Base-by-base conservation (phyloP, 2,797 vertebrate genomes). In the Melanotaenia maccullochi region DNA sequence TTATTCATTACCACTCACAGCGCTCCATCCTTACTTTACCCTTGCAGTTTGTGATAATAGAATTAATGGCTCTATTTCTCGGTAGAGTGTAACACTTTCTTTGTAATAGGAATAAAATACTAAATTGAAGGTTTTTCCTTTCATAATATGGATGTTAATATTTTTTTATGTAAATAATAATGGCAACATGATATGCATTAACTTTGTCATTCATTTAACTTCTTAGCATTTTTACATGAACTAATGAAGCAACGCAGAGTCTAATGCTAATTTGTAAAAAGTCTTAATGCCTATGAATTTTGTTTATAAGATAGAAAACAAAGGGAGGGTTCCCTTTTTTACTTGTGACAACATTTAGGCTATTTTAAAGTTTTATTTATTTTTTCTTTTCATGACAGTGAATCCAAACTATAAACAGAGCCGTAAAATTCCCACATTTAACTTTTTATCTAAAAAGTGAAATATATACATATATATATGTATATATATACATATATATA, bases 1-100 rank as follows among this genome's bases (percentile, higher is more conserved):
- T 71, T 60, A 74, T 68, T 78, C 52, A 75, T 68, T 57, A 63
- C 60, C 56, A 20, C 56, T 42, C 32, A 36, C 56, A 25, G 28
- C 67, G 38, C 63, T 76, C 18, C 73, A 9, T 76, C 61, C 71
- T 81, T 55, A 57, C 38, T 51, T 65, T 65, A 68, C 61, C 69
- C 70, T 49, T 42, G 47, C 49, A 28, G 28, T 54, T 33, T 22
- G 64, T 1, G 0, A 25, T 25, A 56, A 36, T 36, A 56, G 13
- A 67, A 69, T 54, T 0, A 49, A 71, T 18, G 18, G 44, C 7
- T 44, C 24, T 52, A 63, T 14, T 18, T 5, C 16, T n/a, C 20
- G 28, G 64, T 65, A 18, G 60, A 58, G 42, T 55, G n/a, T 22
- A 73, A 68, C 32, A n/a, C 16, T 54, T 60, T 55, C 38, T 60